phyloP scores from a whole-genome alignment of 2,113 vertebrate genomes.

The Phyllopteryx taeniolatus region DNA sequence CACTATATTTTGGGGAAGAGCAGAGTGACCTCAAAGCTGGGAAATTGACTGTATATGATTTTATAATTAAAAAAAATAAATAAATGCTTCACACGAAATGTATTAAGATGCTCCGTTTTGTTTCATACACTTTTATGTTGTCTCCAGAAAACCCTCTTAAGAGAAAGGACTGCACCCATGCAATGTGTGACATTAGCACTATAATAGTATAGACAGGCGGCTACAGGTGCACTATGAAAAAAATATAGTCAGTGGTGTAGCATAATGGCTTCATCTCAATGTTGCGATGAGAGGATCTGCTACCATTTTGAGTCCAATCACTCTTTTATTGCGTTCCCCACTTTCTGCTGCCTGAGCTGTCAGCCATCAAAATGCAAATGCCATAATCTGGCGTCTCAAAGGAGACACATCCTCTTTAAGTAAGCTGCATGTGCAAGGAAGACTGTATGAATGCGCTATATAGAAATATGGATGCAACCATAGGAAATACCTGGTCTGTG shows the following conservation, averaged over 20 bases:
- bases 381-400: conserved; percentile 42
- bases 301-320: conserved; percentile 25
- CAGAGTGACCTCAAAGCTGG: neutral
- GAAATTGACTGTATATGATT: neutral
- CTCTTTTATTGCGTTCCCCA: conserved; percentile 39
- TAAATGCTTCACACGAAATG: neutral
- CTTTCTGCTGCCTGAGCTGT: conserved; percentile 41
- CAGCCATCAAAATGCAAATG: conserved; percentile 60
- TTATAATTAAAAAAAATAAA: neutral
- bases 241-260: neutral
- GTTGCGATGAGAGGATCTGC: conserved; percentile 28
- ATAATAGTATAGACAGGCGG: neutral
- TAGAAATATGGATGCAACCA: neutral
- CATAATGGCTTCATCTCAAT: conserved; percentile 21
- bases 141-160: neutral
- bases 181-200: neutral
- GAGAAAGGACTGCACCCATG: neutral
- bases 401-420: conserved; percentile 39
- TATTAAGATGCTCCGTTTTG: neutral
- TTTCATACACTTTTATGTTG: neutral
- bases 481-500: neutral
- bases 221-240: neutral
- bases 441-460: neutral
- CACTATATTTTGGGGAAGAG: neutral
- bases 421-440: neutral